Evolutionary conservation across 2,888 invertebrate species (phyloP).

Genomic region (Philereme transversata): DNA sequence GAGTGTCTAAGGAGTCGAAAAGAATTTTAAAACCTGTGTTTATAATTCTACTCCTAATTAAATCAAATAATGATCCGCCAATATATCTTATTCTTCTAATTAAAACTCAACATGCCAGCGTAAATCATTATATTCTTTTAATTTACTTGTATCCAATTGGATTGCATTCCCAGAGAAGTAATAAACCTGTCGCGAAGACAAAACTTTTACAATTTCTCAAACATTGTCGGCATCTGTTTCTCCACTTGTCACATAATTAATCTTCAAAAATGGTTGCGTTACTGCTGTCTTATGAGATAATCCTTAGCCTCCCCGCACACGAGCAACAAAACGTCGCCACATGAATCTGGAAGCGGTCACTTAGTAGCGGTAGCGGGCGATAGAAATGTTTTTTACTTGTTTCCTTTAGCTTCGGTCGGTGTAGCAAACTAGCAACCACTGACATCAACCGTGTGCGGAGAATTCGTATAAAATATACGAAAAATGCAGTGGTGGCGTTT

Average conservation of each 20-base stretch:
- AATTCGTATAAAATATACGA: no score
- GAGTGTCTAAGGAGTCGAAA: no score
- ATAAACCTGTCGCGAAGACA: constrained; percentile 60
- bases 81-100: constrained; percentile 26
- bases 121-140: constrained; percentile 38
- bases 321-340: no score
- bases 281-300: constrained; percentile 14
- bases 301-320: not conserved
- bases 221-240: constrained; percentile 52
- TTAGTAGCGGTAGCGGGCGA: no score
- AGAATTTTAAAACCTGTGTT: not conserved
- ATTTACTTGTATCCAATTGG: constrained; percentile 36
- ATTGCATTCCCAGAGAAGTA: constrained; percentile 40
- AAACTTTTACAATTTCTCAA: constrained; percentile 59
- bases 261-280: constrained; percentile 26
- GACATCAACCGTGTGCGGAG: no score
- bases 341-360: no score
- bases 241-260: constrained; percentile 53
- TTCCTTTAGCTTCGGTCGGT: no score
- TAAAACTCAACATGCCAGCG: constrained; percentile 17
- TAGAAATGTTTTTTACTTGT: no score
- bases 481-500: no score
- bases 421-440: no score
- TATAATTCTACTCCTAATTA: constrained; percentile 14
- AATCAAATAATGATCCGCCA: not conserved